A percentile compares a stretch with the other conserved stretches of the same genome.
Conservation (phyloP, 1,140 invertebrate genomes). For the Drosophila gunungcola region DNA sequence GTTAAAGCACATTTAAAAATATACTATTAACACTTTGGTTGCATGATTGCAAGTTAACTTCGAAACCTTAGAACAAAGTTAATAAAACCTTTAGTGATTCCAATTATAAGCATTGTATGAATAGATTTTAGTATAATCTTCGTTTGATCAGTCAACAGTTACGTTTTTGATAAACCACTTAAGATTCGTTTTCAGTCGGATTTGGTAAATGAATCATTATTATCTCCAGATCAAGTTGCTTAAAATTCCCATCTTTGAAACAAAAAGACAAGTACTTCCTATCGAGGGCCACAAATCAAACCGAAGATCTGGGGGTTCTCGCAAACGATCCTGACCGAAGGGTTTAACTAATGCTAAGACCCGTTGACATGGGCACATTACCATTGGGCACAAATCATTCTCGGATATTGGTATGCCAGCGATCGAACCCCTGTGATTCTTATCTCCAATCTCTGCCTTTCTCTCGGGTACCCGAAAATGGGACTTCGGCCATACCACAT, state of each 20-base stretch:
- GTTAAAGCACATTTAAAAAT: too few species aligned
- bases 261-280: slow-evolving; percentile 6
- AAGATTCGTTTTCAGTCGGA: background rate
- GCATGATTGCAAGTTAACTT: too few species aligned
- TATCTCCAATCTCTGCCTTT: slow-evolving; percentile 38
- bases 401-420: slow-evolving; percentile 21
- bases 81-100: too few species aligned
- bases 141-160: too few species aligned
- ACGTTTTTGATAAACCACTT: too few species aligned
- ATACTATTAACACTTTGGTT: too few species aligned
- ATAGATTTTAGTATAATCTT: too few species aligned
- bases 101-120: too few species aligned
- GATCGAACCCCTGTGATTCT: slow-evolving; percentile 16
- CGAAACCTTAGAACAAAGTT: too few species aligned
- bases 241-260: background rate
- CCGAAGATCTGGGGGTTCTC: background rate
- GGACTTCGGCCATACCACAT: slow-evolving; percentile 1
- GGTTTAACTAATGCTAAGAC: slow-evolving; percentile 7
- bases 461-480: slow-evolving; percentile 7
- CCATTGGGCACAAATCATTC: slow-evolving; percentile 21
- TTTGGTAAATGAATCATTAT: background rate
- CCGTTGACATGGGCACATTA: slow-evolving; percentile 18
- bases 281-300: slow-evolving; percentile 4
- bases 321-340: background rate
- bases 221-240: background rate